A percentile compares a stretch with the other conserved stretches of the same genome.
Conservation (phyloP, 23 tunicate genomes). For the Styela clava region DNA sequence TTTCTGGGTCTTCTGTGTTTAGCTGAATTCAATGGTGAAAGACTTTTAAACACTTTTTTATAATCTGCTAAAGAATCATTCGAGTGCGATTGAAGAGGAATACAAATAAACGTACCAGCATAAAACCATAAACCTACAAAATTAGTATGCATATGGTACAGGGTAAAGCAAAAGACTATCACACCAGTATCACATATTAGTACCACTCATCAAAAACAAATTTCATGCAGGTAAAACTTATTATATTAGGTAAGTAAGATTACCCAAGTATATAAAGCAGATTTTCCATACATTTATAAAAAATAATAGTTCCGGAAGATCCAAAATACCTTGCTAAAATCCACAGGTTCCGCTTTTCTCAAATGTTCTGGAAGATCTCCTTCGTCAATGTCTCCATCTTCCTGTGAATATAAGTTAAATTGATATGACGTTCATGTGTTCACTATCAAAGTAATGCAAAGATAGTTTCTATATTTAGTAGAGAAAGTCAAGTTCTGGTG, state of each 20-base stretch:
- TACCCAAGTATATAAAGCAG: too few relatives aligned
- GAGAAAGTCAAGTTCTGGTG: neutral
- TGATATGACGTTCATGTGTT: neutral
- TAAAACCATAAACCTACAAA: too few relatives aligned
- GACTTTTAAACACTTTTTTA: neutral
- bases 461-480: neutral
- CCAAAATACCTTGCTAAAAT: constrained; percentile 73
- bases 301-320: too few relatives aligned
- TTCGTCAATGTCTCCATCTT: constrained; percentile 91
- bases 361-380: constrained; percentile 89
- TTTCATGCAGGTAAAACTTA: too few relatives aligned
- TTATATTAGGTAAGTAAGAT: too few relatives aligned
- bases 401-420: constrained; percentile 27
- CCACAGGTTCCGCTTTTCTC: constrained; percentile 71
- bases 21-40: constrained; percentile 26
- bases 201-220: too few relatives aligned
- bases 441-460: neutral
- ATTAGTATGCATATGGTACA: too few relatives aligned
- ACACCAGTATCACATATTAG: too few relatives aligned
- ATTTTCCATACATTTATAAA: too few relatives aligned
- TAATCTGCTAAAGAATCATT: too few relatives aligned
- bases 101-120: neutral
- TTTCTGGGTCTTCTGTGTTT: constrained; percentile 68
- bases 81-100: neutral
- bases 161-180: too few relatives aligned